A percentile compares a stretch with the other conserved stretches of the same genome.
Evolutionary conservation across 23 tunicate species (phyloP).

Genomic region (Ciona savignyi): DNA sequence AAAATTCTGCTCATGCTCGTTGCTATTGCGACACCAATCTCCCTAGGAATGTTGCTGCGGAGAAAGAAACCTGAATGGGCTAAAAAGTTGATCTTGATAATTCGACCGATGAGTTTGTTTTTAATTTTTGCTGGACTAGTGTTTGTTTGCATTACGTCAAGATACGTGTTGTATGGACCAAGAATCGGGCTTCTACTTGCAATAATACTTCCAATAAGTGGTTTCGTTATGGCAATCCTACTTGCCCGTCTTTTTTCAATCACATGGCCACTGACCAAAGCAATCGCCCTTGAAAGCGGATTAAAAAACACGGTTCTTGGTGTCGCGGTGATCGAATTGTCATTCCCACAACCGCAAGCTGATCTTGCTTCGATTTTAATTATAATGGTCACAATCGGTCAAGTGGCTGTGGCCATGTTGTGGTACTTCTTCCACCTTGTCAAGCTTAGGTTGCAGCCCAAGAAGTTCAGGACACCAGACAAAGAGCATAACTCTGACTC

Average conservation of each 20-base stretch:
- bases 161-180: slow-evolving; percentile 81
- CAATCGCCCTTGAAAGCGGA: slow-evolving; percentile 86
- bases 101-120: slow-evolving; percentile 67
- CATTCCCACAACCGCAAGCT: slow-evolving; percentile 91
- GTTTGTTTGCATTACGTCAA: slow-evolving; percentile 31
- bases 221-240: slow-evolving; percentile 39
- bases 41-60: slow-evolving; percentile 69
- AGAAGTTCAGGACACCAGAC: neutral
- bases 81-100: slow-evolving; percentile 45
- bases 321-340: slow-evolving; percentile 79
- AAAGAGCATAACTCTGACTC: slow-evolving; percentile 20
- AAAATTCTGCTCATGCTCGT: slow-evolving; percentile 63
- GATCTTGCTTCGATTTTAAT: slow-evolving; percentile 79
- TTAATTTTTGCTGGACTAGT: slow-evolving; percentile 57
- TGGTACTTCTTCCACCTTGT: slow-evolving; percentile 65
- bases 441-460: slow-evolving; percentile 2
- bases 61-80: slow-evolving; percentile 63
- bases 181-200: slow-evolving; percentile 46
- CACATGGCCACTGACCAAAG: slow-evolving; percentile 65
- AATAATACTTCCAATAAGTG: slow-evolving; percentile 46
- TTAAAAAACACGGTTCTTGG: slow-evolving; percentile 90
- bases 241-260: slow-evolving; percentile 26
- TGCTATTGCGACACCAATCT: slow-evolving; percentile 74
- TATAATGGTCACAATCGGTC: slow-evolving; percentile 75
- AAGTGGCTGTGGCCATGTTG: slow-evolving; percentile 34